These are phyloP conservation scores for Triplophysa dalaica DNA, from an alignment of 2,113 vertebrate species.

Conservation along the genomic window DNA sequence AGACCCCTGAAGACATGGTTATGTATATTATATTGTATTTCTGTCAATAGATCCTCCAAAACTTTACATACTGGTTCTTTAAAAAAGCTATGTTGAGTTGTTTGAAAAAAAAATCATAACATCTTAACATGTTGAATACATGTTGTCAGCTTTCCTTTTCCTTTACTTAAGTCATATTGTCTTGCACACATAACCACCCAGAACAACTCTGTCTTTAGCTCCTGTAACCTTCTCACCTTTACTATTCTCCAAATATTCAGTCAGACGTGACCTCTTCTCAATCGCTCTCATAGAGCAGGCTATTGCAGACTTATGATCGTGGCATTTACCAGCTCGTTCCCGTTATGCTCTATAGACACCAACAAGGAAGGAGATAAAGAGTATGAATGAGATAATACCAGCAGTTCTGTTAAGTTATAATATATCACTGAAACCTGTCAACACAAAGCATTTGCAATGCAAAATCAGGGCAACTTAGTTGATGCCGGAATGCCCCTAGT, in stretches of 20 bases:
- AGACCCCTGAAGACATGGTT: no score
- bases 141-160: neutral
- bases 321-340: slow-evolving; percentile 22
- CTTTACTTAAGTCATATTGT: slow-evolving; percentile 1
- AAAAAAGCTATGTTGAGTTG: no score
- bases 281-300: neutral
- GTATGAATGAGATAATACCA: neutral
- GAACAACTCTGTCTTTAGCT: slow-evolving; percentile 19
- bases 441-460: neutral
- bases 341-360: slow-evolving; percentile 24
- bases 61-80: no score
- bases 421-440: neutral
- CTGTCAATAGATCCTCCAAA: no score
- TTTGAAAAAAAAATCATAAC: no score
- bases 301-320: neutral
- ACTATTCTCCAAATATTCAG: slow-evolving; percentile 9
- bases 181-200: slow-evolving; percentile 21
- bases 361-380: slow-evolving; percentile 14
- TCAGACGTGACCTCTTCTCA: neutral
- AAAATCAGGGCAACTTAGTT: neutral
- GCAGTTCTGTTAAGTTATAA: no score
- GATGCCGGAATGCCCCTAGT: neutral
- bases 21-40: no score
- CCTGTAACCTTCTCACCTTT: neutral
- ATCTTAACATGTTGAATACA: neutral